Base-by-base conservation (phyloP, 2,888 invertebrate genomes). In the Tipula confusa region DNA sequence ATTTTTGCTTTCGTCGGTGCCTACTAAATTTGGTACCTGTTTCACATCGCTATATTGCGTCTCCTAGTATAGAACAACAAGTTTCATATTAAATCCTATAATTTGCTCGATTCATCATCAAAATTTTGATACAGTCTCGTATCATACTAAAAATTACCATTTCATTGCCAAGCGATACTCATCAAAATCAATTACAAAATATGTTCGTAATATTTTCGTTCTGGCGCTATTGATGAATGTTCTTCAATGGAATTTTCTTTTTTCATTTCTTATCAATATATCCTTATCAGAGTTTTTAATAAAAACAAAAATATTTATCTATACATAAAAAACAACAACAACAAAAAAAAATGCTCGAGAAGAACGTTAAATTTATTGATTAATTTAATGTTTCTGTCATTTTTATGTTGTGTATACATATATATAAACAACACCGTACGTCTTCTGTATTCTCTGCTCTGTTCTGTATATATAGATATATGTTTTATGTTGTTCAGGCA, bases 371-470 rank as follows among this genome's bases (percentile, higher is more conserved):
- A 64, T 64, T 24, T 64, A 64, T 64, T 64, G 64, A 64, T 64
- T 64, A 64, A 64, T 64, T 64, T 64, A 64, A 64, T 64, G 64
- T 64, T 64, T 64, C 64, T 64, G 64, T 64, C 64, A 64, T 64
- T 64, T 64, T 64, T 64, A 64, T 64, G 64, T 64, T 64, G 64
- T 64, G 64, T 64, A 64, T 1, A 64, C 24, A 18, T 13, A 64
- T 11, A 64, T 11, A 64, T 6, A 43, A 4, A 43, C 43, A 43
- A n/a, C 43, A 43, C 15, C 24, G 24, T 64, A 43, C 43, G 7
- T n/a, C n/a, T n/a, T n/a, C n/a, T n/a, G n/a, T n/a, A n/a, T n/a
- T n/a, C n/a, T n/a, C n/a, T n/a, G n/a, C n/a, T n/a, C n/a, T n/a
- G n/a, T n/a, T n/a, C n/a, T 15, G 6, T 48, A 33, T 33, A 33